Conservation (phyloP, 1,140 invertebrate species). For the Drosophila tsacasi region DNA sequence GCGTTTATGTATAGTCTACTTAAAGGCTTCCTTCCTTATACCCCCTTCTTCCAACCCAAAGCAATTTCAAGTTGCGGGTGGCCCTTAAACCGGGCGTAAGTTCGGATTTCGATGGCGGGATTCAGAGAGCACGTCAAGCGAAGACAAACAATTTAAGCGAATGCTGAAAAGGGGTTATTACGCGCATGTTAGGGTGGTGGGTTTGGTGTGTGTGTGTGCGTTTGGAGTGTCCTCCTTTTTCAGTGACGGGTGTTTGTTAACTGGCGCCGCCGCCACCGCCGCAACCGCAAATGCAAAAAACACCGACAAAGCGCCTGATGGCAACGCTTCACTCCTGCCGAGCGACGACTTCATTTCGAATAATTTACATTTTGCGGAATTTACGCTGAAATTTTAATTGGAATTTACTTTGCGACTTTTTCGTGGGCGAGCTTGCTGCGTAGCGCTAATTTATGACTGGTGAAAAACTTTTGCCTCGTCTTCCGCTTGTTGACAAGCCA, state of each 20-base stretch:
- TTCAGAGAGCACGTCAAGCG: constrained; percentile 68
- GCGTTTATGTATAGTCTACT: constrained; percentile 72
- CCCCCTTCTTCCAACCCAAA: constrained; percentile 40
- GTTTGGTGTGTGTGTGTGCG: constrained; percentile 3
- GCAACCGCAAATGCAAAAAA: constrained; percentile 72
- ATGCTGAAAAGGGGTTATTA: constrained; percentile 68
- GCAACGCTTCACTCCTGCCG: constrained; percentile 26
- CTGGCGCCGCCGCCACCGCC: constrained; percentile 52
- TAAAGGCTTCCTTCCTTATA: constrained; percentile 57
- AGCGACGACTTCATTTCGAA: constrained; percentile 75
- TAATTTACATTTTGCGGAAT: constrained; percentile 83
- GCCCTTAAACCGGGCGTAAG: constrained; percentile 45
- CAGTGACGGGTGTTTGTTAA: constrained; percentile 46
- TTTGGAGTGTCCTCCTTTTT: constrained; percentile 23
- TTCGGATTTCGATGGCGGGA: constrained; percentile 62
- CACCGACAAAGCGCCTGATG: constrained; percentile 28
- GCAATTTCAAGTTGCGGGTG: constrained; percentile 61
- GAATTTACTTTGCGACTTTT: constrained; percentile 79
- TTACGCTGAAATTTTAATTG: constrained; percentile 82
- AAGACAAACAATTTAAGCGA: constrained; percentile 77
- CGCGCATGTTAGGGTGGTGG: constrained; percentile 10
- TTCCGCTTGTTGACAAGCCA: constrained; percentile 77
- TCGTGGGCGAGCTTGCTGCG: constrained; percentile 25
- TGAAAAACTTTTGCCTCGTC: constrained; percentile 66
- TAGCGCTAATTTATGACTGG: constrained; percentile 67